Evolutionary conservation across 1,140 invertebrate species (phyloP), one percentile per base, ranked within the genome.

Genomic region (Drosophila albomicans): DNA sequence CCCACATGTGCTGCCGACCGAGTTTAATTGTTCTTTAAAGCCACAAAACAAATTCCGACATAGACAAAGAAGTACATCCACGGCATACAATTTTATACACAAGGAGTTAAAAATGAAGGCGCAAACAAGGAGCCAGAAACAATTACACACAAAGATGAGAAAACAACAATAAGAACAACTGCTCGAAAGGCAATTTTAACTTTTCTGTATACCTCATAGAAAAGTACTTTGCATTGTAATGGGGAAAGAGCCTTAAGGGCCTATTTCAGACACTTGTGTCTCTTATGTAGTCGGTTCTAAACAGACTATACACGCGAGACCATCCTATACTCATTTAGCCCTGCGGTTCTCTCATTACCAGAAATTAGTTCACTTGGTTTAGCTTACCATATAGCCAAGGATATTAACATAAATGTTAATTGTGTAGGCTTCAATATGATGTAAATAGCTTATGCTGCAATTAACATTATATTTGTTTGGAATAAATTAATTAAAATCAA

Each of bases 11-110:
- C 77, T 84, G 88, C 54, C 59, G 49, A 16, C 54, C 59, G 49
- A 16, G 35, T 81, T 91, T 91, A 91, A 91, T 91, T 91, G 87
- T 78, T 84, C 63, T 79, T 81, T 81, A 79, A 91, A 91, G 78
- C 87, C 87, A 70, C 88, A 90, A 84, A 77, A 84, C 81, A 91
- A 82, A 88, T 76, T 74, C 58, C 67, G 56, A 70, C 48, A 61
- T 32, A 81, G 65, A 75, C 64, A 68, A 75, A 57, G 58, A 78
- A 75, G 67, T 57, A 65, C 41, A 49, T 59, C 49, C 58, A 66
- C 41, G 54, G 49, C 54, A 16, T 28, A 49, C 59, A 62, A 30
- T 58, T 57, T n/a, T 66, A 41, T 76, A 48, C 52, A 32, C 30
- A 48, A 51, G 16, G 61, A 65, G 61, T 72, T 66, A 43, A 61